These are phyloP conservation scores for Copidosoma floridanum DNA, from an alignment of 1,140 invertebrate genomes.

Conservation along the genomic window DNA sequence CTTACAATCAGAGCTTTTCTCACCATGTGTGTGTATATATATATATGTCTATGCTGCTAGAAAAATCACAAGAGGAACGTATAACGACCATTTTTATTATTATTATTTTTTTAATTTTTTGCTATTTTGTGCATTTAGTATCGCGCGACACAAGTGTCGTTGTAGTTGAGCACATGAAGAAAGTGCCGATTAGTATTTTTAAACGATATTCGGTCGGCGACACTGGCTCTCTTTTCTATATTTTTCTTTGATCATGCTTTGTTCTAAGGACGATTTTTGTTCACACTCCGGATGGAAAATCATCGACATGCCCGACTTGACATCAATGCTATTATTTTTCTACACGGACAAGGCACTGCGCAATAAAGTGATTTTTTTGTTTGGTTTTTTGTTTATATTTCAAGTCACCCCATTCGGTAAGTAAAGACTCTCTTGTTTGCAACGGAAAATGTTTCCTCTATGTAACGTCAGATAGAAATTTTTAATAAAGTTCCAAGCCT, in stretches of 20 bases:
- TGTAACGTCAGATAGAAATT: background rate
- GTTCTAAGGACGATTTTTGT: slow-evolving; percentile 5
- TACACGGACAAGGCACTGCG: slow-evolving; percentile 25
- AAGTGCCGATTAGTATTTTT: slow-evolving; percentile 4
- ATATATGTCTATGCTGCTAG: slow-evolving; percentile 16
- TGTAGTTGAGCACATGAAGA: slow-evolving; percentile 1
- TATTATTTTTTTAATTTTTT: background rate
- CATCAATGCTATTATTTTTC: slow-evolving; percentile 1
- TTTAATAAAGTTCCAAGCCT: slow-evolving; percentile 1
- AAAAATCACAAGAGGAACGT: slow-evolving; percentile 24
- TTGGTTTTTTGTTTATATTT: too few relatives aligned
- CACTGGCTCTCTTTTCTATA: too few relatives aligned
- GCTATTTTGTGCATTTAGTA: background rate
- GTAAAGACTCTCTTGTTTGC: too few relatives aligned
- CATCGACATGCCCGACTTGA: background rate
- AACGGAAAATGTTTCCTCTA: too few relatives aligned
- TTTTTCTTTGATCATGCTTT: background rate
- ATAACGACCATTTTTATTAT: slow-evolving; percentile 9
- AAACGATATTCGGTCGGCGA: background rate
- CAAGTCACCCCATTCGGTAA: too few relatives aligned
- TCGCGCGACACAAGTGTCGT: slow-evolving; percentile 2
- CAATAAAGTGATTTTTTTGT: slow-evolving; percentile 18
- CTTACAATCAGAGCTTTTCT: slow-evolving; percentile 1
- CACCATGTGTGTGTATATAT: too few relatives aligned
- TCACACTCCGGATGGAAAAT: slow-evolving; percentile 5